Percentiles rank a stretch among this genome's conserved stretches.
phyloP scores from a whole-genome alignment of 2,888 invertebrate species.

The Drosophila macrospina region DNA sequence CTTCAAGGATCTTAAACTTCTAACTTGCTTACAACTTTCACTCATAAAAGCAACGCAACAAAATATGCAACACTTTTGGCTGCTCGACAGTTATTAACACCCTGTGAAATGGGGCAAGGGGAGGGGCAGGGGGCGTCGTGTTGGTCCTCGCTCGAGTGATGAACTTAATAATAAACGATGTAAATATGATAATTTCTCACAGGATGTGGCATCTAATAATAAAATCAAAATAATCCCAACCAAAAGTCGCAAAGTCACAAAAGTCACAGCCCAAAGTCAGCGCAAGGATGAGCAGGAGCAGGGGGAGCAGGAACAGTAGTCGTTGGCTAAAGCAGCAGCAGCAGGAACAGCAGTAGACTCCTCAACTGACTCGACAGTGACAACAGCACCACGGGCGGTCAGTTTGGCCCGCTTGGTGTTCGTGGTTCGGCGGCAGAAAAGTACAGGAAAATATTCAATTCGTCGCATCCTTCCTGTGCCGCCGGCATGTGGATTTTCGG shows the following conservation, averaged over 20 bases:
- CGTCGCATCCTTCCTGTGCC: conserved; percentile 83
- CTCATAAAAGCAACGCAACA: conserved; percentile 59
- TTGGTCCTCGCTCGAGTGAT: conserved; percentile 76
- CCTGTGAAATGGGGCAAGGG: not conserved
- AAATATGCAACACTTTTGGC: conserved; percentile 74
- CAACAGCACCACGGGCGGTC: conserved; percentile 76
- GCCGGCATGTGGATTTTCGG: conserved; percentile 21
- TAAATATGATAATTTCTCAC: conserved; percentile 86
- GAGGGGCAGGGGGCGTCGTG: not conserved
- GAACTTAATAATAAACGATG: conserved; percentile 86
- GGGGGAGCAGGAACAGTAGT: not conserved
- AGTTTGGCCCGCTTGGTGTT: conserved; percentile 8
- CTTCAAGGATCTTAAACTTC: not conserved
- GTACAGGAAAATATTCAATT: conserved; percentile 82
- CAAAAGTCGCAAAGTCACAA: conserved; percentile 63
- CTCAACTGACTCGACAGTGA: conserved; percentile 37
- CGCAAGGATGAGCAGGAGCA: not conserved
- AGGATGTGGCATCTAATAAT: conserved; percentile 86
- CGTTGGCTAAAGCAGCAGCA: too few species aligned
- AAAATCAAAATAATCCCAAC: conserved; percentile 85
- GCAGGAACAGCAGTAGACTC: not conserved
- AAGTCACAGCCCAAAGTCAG: conserved; percentile 52
- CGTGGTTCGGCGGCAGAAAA: not conserved
- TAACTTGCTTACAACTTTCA: conserved; percentile 44
- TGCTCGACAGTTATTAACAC: conserved; percentile 59